Evolutionary conservation across 2,113 vertebrate genomes (phyloP).

Genomic region (Aplodontia rufa): DNA sequence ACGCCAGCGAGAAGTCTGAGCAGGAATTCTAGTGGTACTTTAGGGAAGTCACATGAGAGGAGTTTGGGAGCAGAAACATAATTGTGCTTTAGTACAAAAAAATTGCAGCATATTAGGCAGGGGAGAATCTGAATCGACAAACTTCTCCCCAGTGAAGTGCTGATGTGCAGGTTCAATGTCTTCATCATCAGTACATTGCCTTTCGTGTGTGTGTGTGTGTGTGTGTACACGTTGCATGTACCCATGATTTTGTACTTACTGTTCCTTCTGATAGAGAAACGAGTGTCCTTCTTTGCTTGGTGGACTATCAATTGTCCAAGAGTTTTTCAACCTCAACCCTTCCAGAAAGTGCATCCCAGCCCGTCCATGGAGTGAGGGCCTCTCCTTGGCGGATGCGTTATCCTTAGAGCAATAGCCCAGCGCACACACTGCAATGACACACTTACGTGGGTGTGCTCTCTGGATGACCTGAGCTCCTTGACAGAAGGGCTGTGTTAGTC

Average conservation of each 20-base stretch:
- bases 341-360: neutral
- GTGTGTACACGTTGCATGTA: neutral
- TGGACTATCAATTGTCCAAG: neutral
- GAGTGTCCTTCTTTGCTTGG: neutral
- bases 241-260: neutral
- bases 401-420: no score
- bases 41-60: neutral
- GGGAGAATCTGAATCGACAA: neutral
- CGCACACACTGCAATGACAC: fast-evolving
- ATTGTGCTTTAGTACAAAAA: neutral
- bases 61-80: neutral
- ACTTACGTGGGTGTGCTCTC: neutral
- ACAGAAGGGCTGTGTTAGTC: no score
- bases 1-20: neutral
- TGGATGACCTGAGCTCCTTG: neutral
- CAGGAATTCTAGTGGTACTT: neutral
- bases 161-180: neutral
- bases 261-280: neutral
- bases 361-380: fast-evolving
- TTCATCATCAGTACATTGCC: neutral
- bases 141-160: neutral
- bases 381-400: no score
- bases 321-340: neutral
- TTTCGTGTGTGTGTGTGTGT: neutral
- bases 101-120: neutral